Evolutionary conservation across 2,113 vertebrate genomes (phyloP).

Genomic region (Syrrhaptes paradoxus): DNA sequence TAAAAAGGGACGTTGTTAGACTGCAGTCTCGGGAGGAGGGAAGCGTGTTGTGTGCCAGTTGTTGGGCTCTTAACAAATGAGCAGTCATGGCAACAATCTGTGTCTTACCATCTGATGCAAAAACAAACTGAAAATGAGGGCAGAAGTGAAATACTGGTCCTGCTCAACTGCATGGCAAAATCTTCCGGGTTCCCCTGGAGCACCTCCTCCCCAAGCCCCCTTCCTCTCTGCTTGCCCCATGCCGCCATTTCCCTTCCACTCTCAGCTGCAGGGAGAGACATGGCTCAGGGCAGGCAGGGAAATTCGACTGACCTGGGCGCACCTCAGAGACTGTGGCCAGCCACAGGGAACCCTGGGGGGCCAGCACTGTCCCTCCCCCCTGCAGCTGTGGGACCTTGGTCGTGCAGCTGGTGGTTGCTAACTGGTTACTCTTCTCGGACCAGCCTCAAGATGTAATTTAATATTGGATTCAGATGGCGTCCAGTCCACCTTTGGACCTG

Average conservation of each 20-base stretch:
- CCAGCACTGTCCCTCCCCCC: neutral
- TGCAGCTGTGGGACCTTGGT: neutral
- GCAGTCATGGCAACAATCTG: neutral
- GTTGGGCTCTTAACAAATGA: neutral
- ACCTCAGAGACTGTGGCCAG: neutral
- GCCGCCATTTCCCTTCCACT: accelerated
- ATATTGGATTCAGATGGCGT: neutral
- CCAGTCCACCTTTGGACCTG: neutral
- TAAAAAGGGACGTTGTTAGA: neutral
- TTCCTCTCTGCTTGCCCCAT: accelerated
- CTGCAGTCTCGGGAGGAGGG: neutral
- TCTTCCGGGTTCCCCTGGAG: neutral
- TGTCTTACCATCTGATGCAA: neutral
- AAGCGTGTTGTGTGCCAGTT: neutral
- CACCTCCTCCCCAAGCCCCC: neutral
- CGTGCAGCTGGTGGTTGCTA: neutral
- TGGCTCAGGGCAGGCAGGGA: neutral
- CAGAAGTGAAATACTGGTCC: neutral
- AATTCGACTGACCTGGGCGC: neutral
- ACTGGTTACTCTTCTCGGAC: neutral
- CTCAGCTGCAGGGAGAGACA: neutral
- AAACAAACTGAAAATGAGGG: neutral
- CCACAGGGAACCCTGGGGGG: accelerated
- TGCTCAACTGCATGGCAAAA: neutral
- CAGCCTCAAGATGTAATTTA: neutral